Evolutionary conservation across 2,888 invertebrate species (phyloP).

Genomic region (Morinoia aosen): DNA sequence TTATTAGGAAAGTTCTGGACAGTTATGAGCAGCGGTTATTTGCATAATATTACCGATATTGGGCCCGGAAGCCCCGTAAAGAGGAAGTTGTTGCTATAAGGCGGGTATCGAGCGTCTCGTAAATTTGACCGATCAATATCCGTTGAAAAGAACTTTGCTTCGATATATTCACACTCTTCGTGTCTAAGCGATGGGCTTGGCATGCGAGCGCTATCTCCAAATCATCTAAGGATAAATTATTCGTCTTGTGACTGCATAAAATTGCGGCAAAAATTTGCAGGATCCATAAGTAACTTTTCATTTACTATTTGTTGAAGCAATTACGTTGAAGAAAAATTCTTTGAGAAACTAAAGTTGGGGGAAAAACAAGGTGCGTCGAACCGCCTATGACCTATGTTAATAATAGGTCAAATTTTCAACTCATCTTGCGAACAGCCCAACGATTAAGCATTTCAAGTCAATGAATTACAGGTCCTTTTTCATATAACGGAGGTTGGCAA

Average conservation of each 20-base stretch:
- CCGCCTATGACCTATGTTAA: too few relatives aligned
- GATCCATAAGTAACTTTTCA: neutral
- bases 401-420: too few relatives aligned
- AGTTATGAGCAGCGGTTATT: conserved; percentile 33
- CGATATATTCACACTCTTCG: neutral
- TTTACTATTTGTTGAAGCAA: neutral
- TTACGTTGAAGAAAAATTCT: neutral
- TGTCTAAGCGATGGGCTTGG: neutral
- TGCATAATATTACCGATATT: conserved; percentile 52
- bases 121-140: conserved; percentile 25
- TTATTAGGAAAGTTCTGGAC: conserved; percentile 43
- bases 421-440: too few relatives aligned
- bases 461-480: too few relatives aligned
- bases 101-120: conserved; percentile 25
- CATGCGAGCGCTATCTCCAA: neutral
- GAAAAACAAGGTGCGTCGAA: neutral
- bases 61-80: conserved; percentile 8
- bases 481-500: too few relatives aligned
- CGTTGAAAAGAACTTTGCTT: conserved; percentile 24
- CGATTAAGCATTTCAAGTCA: too few relatives aligned
- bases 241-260: neutral
- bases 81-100: conserved; percentile 44
- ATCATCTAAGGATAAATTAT: neutral
- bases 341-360: neutral
- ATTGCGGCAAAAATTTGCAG: neutral